phyloP scores from a whole-genome alignment of 1,140 invertebrate species.

The Ostrea denselamellosa region DNA sequence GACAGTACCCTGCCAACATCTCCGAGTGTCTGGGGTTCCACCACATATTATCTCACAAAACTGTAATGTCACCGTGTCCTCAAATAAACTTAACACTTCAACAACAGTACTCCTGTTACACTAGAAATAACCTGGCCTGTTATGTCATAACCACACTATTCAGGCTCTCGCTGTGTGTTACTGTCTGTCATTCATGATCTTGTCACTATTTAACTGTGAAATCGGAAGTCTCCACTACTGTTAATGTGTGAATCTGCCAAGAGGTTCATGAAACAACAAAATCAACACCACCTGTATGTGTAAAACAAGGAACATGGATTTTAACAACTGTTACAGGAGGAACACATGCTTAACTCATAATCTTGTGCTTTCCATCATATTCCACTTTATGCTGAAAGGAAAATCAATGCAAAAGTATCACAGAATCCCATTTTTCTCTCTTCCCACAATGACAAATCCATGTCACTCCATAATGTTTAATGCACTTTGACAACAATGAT shows the following conservation, averaged over 20 bases:
- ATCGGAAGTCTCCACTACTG: conserved; percentile 27
- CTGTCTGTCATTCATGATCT: conserved; percentile 22
- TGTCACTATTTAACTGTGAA: conserved; percentile 18
- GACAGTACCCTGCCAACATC: conserved; percentile 21
- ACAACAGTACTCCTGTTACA: neutral
- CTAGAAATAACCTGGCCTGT: neutral
- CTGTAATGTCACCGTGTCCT: conserved; percentile 2
- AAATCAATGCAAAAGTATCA: conserved; percentile 22
- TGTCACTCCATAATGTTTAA: neutral
- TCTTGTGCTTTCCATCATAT: conserved; percentile 27
- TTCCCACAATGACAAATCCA: neutral
- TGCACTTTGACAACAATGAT: neutral
- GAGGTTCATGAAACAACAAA: conserved; percentile 4
- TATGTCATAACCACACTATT: neutral
- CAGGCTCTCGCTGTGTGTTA: neutral
- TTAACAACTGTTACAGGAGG: conserved; percentile 24
- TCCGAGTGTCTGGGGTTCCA: conserved; percentile 10
- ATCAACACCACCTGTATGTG: conserved; percentile 27
- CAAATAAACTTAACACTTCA: neutral
- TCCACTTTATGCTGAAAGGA: conserved; percentile 24
- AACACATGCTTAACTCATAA: conserved; percentile 30
- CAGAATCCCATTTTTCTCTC: conserved; percentile 2
- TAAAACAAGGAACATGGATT: conserved; percentile 21
- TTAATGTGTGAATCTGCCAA: conserved; percentile 8
- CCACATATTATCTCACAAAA: conserved; percentile 20